These are phyloP conservation scores for Chymomyza caudatula DNA, from an alignment of 2,888 invertebrate genomes.

Conservation along the genomic window DNA sequence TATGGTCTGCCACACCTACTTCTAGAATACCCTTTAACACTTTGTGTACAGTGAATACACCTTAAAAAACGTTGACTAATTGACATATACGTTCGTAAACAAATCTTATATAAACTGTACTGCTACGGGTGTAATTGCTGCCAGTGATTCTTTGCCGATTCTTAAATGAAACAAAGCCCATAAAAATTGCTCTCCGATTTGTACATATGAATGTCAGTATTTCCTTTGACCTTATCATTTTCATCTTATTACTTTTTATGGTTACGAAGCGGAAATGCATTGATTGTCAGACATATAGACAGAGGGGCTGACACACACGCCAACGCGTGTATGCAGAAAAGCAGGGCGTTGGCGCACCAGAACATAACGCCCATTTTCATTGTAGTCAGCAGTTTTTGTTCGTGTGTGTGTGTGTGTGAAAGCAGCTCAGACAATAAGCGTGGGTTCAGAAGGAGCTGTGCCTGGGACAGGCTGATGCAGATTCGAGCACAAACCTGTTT, in stretches of 20 bases:
- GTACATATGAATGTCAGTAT: not conserved
- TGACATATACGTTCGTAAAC: no score
- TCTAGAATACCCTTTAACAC: no score
- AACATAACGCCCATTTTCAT: conserved; percentile 25
- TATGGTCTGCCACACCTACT: no score
- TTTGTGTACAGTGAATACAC: no score
- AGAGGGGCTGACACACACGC: conserved; percentile 12
- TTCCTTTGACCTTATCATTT: not conserved
- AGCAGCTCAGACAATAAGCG: not conserved
- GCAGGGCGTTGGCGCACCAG: conserved; percentile 52
- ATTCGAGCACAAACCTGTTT: conserved; percentile 32
- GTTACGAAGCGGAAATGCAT: conserved; percentile 59
- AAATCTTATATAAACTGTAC: no score
- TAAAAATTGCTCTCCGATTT: no score
- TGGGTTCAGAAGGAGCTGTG: not conserved
- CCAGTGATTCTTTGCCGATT: no score
- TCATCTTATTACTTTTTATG: not conserved
- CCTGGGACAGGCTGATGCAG: not conserved
- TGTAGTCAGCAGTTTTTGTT: conserved; percentile 16
- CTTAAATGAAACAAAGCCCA: no score
- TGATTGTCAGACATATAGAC: conserved; percentile 50
- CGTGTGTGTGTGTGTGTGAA: not conserved
- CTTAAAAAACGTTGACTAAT: no score
- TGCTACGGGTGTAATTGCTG: no score
- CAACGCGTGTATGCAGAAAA: conserved; percentile 2